Percentiles rank a stretch among this genome's conserved stretches.
phyloP scores from a whole-genome alignment of 1,140 invertebrate species.

The Laodelphax striatellus region DNA sequence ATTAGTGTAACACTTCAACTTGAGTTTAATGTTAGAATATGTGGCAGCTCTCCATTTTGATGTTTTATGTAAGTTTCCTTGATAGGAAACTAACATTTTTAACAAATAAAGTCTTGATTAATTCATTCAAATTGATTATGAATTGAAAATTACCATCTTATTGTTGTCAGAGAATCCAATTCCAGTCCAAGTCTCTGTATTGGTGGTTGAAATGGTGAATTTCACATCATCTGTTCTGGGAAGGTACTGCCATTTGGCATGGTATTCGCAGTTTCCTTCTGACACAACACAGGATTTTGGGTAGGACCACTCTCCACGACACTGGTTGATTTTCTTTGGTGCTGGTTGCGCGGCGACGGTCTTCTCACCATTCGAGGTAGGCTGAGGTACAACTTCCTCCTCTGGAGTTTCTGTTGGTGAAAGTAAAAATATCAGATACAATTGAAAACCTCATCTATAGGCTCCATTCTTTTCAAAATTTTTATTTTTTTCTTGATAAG shows the following conservation, averaged over 20 bases:
- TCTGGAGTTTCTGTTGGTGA: constrained; percentile 4
- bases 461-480: too few relatives aligned
- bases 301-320: constrained; percentile 65
- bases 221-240: constrained; percentile 62
- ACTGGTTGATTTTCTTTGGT: constrained; percentile 28
- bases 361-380: not conserved
- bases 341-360: not conserved
- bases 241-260: constrained; percentile 72
- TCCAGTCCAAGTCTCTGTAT: constrained; percentile 82
- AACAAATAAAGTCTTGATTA: too few relatives aligned
- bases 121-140: too few relatives aligned
- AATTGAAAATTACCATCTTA: constrained; percentile 51
- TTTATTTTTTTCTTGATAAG: too few relatives aligned
- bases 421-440: too few relatives aligned
- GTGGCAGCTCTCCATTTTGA: too few relatives aligned
- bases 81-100: too few relatives aligned
- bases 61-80: too few relatives aligned
- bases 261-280: constrained; percentile 69
- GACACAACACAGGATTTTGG: constrained; percentile 55
- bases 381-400: not conserved
- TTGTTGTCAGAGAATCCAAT: constrained; percentile 82
- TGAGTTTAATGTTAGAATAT: too few relatives aligned
- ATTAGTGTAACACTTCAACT: too few relatives aligned
- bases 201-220: constrained; percentile 75
- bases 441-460: too few relatives aligned